Base-by-base conservation (phyloP, 1,140 invertebrate species). In the Caenorhabditis remanei region DNA sequence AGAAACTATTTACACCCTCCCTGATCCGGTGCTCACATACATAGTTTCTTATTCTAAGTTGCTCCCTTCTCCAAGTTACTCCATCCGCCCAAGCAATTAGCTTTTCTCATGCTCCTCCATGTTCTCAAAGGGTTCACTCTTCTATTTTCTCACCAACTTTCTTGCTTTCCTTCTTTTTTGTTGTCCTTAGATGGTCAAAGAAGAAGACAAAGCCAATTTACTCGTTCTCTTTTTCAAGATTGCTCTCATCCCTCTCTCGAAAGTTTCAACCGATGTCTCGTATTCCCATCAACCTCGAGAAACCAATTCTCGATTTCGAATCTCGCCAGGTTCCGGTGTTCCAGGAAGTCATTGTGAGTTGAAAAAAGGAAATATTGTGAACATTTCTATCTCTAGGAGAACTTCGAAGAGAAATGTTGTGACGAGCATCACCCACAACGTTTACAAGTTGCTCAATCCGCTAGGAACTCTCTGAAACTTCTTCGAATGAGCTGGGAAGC, bases 271-370 rank as follows among this genome's bases (percentile, higher is more conserved):
- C 2, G 41, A 71, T 43, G 65, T 4, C 3, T 71, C 8, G 9
- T 6, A 24, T 13, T 13, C 9, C 24, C 16, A 19, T 71, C 4
- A 71, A 43, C 11, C 40, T 71, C 11, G 40, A 71, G 16, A 71
- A 71, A 19, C 65, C 65, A 4, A 43, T 19, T 19, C 41, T 71
- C 19, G 65, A 71, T 43, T 71, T 71, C 13, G 5, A 14, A 43
- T 9, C 65, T 19, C 65, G 65, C 13, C 65, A 71, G 46, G 65
- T 71, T n/a, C 0, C 11, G 3, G 65, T 71, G 11, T 71, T 71
- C 41, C 14, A 71, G 19, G 65, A 71, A 43, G 65, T 71, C 11
- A 71, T 71, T 19, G 65, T 71, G 19, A 71, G 65, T 71, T 43
- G 16, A 19, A 43, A 32, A 32, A 32, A 32, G n/a, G n/a, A 32